These are phyloP conservation scores for Temnothorax longispinosus DNA, from an alignment of 1,140 invertebrate genomes.

Conservation along the genomic window DNA sequence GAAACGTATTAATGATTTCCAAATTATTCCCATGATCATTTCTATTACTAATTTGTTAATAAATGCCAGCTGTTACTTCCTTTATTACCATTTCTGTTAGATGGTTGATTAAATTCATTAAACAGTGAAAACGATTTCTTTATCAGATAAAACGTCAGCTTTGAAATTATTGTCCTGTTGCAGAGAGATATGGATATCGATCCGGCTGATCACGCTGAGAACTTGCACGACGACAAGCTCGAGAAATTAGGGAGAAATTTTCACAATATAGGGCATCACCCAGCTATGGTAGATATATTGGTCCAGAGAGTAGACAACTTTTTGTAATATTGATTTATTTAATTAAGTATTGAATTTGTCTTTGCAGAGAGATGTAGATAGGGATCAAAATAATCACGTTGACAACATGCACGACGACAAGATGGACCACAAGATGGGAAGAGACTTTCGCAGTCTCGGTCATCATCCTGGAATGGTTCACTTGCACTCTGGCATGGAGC, in stretches of 20 bases:
- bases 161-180: conserved; percentile 13
- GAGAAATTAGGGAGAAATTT: conserved; percentile 73
- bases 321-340: conserved; percentile 1
- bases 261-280: conserved; percentile 72
- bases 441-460: conserved; percentile 79
- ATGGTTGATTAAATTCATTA: background rate
- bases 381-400: conserved; percentile 78
- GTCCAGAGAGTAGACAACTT: background rate
- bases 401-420: conserved; percentile 78
- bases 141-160: background rate
- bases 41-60: background rate
- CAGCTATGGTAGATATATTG: conserved; percentile 65
- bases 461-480: conserved; percentile 78
- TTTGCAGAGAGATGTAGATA: conserved; percentile 75
- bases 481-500: conserved; percentile 78
- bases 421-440: conserved; percentile 77
- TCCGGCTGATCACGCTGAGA: conserved; percentile 68
- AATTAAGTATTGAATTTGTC: background rate
- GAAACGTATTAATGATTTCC: background rate
- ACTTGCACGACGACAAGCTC: conserved; percentile 72
- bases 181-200: conserved; percentile 76
- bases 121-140: background rate
- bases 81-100: background rate
- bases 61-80: background rate
- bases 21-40: too few species aligned